Percentiles rank a stretch among this genome's conserved stretches.
Conservation (phyloP, 2,888 invertebrate species). For the Lasioglossum malachurum region DNA sequence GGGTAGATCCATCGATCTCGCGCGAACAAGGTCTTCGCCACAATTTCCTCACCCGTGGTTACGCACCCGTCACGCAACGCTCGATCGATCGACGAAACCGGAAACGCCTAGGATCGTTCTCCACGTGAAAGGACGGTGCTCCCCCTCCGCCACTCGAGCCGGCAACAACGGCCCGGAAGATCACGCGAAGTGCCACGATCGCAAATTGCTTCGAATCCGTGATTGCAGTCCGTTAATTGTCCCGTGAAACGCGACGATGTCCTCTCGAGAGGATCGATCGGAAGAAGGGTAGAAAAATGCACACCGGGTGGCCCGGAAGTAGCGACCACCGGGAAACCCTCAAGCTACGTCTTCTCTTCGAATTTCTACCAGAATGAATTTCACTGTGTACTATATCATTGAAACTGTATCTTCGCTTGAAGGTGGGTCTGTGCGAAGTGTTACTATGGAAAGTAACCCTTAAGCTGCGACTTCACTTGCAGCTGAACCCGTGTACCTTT, state of each 20-base stretch:
- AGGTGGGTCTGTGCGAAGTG: background rate
- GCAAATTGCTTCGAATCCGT: conserved; percentile 15
- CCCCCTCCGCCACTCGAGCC: background rate
- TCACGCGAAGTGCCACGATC: conserved; percentile 10
- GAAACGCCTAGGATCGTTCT: conserved; percentile 7
- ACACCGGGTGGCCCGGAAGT: background rate
- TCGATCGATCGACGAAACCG: conserved; percentile 6
- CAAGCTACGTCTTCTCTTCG: background rate
- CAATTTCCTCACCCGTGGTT: conserved; percentile 19
- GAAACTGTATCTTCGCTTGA: background rate
- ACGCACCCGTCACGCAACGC: conserved; percentile 24
- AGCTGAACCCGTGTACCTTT: no score
- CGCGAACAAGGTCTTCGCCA: conserved; percentile 47
- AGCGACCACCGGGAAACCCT: background rate
- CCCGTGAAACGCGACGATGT: conserved; percentile 9
- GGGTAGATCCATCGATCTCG: background rate
- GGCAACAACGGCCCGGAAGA: conserved; percentile 5
- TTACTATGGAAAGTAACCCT: background rate
- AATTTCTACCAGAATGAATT: background rate
- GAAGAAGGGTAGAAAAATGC: background rate
- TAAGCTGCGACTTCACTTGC: background rate
- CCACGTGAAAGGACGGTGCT: conserved; percentile 3
- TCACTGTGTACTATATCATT: background rate
- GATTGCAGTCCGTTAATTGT: conserved; percentile 10
- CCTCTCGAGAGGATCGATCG: conserved; percentile 19